Base-by-base conservation (phyloP, 2,888 invertebrate genomes). In the Andrena bicolor region DNA sequence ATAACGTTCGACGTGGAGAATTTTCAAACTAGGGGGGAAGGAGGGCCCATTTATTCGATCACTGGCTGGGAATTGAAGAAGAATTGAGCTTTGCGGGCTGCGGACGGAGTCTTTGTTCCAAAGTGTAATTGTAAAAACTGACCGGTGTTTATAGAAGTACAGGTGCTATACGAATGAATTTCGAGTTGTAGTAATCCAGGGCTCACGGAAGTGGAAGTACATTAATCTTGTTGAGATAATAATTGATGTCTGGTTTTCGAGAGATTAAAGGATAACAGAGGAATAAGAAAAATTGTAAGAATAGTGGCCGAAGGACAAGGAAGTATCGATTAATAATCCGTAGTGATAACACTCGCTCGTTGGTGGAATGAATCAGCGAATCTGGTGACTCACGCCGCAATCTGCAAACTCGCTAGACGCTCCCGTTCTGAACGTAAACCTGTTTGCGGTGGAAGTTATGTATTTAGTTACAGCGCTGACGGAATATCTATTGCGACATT, bases 311-410 rank as follows among this genome's bases (percentile, higher is more conserved):
- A 28, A 28, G 41, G 4, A 20, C 6, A n/a, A 53, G 26, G n/a
- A 58, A 26, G 23, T 28, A 70, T 48, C 13, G 28, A 1, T 58
- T 66, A 66, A 75, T 35, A 60, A 66, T 60, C n/a, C 28, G 32
- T 35, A 28, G 23, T 30, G 26, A 7, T 26, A 48, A 23, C 20
- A 28, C 16, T 53, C 51, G 56, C 20, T 20, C 64, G 41, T 28
- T 23, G 75, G 32, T 28, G n/a, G 28, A 49, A 23, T 70, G 79
- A 76, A 60, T 79, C 76, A 69, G 41, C 61, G 20, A 58, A 41
- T 13, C n/a, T 2, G 3, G 13, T 77, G 80, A 80, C 5, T 80
- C 79, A 76, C 8, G n/a, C 26, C 35, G 7, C 53, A 23, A 35
- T 13, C 56, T 48, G 53, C 0, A 23, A 56, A 13, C 68, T 56